phyloP scores from a whole-genome alignment of 1,140 invertebrate species.

The Onthophagus taurus region DNA sequence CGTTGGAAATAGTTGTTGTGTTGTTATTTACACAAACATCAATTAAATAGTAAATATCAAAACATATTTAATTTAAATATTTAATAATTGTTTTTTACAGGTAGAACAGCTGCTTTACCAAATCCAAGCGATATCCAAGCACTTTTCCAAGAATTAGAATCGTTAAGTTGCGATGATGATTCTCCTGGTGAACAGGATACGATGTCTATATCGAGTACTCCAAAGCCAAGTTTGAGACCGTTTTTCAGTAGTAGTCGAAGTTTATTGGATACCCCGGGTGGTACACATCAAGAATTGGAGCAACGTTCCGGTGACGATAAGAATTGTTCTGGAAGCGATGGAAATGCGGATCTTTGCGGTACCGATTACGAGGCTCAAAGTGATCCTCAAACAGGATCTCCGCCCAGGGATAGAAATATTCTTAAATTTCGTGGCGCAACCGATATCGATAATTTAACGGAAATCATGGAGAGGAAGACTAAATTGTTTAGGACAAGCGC shows the following conservation, averaged over 20 bases:
- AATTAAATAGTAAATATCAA: no score
- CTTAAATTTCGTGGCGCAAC: constrained; percentile 13
- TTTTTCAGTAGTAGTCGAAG: constrained; percentile 88
- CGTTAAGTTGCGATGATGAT: constrained; percentile 76
- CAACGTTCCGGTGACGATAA: constrained; percentile 23
- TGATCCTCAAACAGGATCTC: constrained; percentile 35
- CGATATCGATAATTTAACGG: constrained; percentile 24
- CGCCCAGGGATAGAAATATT: constrained; percentile 30
- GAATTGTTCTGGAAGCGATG: constrained; percentile 33
- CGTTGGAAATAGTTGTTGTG: no score
- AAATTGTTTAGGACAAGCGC: constrained; percentile 50
- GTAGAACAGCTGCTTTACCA: constrained; percentile 27
- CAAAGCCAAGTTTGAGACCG: constrained; percentile 87
- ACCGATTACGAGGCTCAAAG: constrained; percentile 35
- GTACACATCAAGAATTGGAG: constrained; percentile 13
- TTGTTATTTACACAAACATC: no score
- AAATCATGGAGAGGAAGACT: constrained; percentile 42
- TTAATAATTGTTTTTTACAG: constrained; percentile 4
- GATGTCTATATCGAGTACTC: constrained; percentile 91
- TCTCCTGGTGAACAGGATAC: constrained; percentile 89
- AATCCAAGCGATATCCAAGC: constrained; percentile 38
- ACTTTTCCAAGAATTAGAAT: constrained; percentile 78
- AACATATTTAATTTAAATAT: no score
- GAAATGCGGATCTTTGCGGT: constrained; percentile 32
- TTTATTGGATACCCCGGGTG: constrained; percentile 40